phyloP scores from a whole-genome alignment of 2,113 vertebrate genomes.

The Pteronura brasiliensis region DNA sequence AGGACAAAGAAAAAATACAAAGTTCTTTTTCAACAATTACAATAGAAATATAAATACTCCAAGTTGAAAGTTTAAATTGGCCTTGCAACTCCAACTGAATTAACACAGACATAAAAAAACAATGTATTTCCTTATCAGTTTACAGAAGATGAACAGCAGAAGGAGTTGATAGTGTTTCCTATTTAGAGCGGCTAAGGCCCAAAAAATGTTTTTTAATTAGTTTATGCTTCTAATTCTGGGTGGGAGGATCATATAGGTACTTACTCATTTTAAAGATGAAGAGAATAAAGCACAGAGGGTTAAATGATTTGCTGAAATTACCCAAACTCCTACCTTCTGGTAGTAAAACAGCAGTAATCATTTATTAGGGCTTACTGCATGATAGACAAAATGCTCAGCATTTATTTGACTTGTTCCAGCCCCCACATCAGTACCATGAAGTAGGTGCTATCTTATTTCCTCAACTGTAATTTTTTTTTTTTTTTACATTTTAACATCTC shows the following conservation, averaged over 20 bases:
- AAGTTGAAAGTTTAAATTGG: slow-evolving; percentile 29
- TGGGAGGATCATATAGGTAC: slow-evolving; percentile 49
- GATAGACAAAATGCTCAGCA: neutral
- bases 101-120: neutral
- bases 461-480: neutral
- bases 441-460: neutral
- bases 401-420: neutral
- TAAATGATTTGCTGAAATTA: slow-evolving; percentile 56
- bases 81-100: slow-evolving; percentile 34
- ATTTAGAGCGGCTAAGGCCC: slow-evolving; percentile 35
- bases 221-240: slow-evolving; percentile 48
- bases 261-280: slow-evolving; percentile 58
- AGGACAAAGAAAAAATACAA: neutral
- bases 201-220: slow-evolving; percentile 50
- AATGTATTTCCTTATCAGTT: slow-evolving; percentile 34
- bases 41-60: slow-evolving; percentile 31
- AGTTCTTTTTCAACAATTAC: slow-evolving; percentile 28
- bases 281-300: slow-evolving; percentile 46
- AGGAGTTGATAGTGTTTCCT: slow-evolving; percentile 34
- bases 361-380: slow-evolving; percentile 19
- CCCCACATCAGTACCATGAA: neutral
- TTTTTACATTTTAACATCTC: neutral
- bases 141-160: slow-evolving; percentile 29
- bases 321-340: slow-evolving; percentile 40
- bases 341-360: slow-evolving; percentile 41